These are phyloP conservation scores for Addax nasomaculatus DNA, from an alignment of 2,113 vertebrate species.

Conservation along the genomic window DNA sequence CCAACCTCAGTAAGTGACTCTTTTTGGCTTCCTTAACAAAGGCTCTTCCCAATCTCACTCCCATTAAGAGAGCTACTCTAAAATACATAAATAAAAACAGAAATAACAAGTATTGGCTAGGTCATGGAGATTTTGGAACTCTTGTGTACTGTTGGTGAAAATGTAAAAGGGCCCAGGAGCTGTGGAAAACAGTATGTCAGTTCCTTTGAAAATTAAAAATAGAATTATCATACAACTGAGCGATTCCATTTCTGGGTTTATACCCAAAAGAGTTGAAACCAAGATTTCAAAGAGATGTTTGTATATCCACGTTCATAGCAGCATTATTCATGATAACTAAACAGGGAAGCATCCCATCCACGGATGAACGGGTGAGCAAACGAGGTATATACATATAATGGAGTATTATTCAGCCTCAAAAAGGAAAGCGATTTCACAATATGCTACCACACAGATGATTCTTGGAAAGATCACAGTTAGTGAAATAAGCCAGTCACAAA, in stretches of 20 bases:
- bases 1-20: not conserved
- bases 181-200: not conserved
- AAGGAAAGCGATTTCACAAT: not conserved
- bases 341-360: not conserved
- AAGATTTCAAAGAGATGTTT: not conserved
- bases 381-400: fast-evolving
- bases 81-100: not conserved
- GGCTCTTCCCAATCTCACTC: not conserved
- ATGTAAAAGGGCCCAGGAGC: not conserved
- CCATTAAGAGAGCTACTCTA: not conserved
- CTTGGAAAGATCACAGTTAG: not conserved
- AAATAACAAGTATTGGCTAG: not conserved
- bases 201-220: not conserved
- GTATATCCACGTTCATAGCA: not conserved
- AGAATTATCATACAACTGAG: not conserved
- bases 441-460: not conserved
- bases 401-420: not conserved
- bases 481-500: not conserved
- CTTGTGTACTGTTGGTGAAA: too few species aligned
- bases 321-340: not conserved
- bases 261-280: not conserved
- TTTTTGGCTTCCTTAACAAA: not conserved
- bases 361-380: not conserved
- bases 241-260: not conserved
- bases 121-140: not conserved